Evolutionary conservation across 2,888 invertebrate genomes (phyloP), one percentile per base, ranked within the genome.

Genomic region (Lasioglossum leucozonium): DNA sequence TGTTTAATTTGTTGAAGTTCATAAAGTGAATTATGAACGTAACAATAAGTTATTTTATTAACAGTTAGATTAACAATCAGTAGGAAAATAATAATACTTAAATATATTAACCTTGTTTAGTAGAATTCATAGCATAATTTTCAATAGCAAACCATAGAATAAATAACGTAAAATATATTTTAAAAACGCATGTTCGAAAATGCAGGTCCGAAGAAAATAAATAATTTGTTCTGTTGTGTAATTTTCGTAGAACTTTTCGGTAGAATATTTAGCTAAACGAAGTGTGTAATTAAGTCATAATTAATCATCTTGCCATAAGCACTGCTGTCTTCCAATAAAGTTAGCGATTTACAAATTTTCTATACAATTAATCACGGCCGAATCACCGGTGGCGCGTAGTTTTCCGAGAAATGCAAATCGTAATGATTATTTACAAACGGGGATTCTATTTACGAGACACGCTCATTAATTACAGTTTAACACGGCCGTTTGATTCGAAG

Each of bases 281-380:
- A 42, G 73, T 67, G 40, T 18, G 8, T 69, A 67, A 67, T 74
- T 79, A 55, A 42, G 1, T 3, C 16, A 40, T 30, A 51, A 79
- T 79, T 67, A 79, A 79, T 79, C 13, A 74, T 22, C 13, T 26
- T 6, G n/a, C n/a, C 22, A n/a, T 34, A 11, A 79, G 13, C 51
- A 55, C n/a, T 22, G 37, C 44, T n/a, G 10, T 30, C 42, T 74
- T 51, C 51, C 30, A n/a, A 74, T 34, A 37, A 74, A 79, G 40
- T 74, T 79, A 30, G 18, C 16, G 34, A 18, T 47, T 44, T 44
- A 40, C 40, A 67, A n/a, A 40, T 67, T 51, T 42, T 47, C 26
- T 26, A 26, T 22, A 22, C 18, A 18, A 73, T 79, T 79, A 74
- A 51, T 74, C 37, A 74, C 6, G 5, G 6, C 26, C 1, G 13